Evolutionary conservation across 92 coral and sea anemone species (phyloP).

Genomic region (Bergia puertoricense): DNA sequence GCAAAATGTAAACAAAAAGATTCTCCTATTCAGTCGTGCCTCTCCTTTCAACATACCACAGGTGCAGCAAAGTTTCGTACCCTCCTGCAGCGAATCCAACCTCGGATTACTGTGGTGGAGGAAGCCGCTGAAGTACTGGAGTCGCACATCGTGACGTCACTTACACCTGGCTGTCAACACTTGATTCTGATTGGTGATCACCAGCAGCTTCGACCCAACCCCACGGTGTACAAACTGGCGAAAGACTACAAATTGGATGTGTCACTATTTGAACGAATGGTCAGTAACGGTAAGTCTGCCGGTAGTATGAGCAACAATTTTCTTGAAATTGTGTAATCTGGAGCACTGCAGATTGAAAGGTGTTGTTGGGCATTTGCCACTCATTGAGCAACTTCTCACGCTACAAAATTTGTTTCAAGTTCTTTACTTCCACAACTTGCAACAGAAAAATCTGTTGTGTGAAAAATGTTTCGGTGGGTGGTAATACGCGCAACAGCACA

Average conservation of each 20-base stretch:
- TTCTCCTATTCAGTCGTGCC: neutral
- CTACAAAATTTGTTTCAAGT: too few species aligned
- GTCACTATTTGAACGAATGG: slow-evolving; percentile 92
- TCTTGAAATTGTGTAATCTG: neutral
- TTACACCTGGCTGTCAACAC: slow-evolving; percentile 88
- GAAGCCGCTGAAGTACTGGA: slow-evolving; percentile 97
- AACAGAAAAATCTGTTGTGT: too few species aligned
- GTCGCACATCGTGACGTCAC: slow-evolving; percentile 89
- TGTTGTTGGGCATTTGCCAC: too few species aligned
- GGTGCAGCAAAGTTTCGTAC: slow-evolving; percentile 90
- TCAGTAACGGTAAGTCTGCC: slow-evolving; percentile 30
- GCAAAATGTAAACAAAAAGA: too few species aligned
- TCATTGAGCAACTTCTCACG: too few species aligned
- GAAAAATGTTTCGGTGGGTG: too few species aligned
- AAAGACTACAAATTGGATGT: slow-evolving; percentile 75
- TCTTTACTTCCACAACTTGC: too few species aligned
- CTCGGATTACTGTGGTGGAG: slow-evolving; percentile 87
- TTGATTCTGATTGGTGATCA: slow-evolving; percentile 96
- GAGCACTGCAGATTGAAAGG: neutral
- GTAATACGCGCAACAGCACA: too few species aligned
- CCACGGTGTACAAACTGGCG: slow-evolving; percentile 78
- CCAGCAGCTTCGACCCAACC: slow-evolving; percentile 92
- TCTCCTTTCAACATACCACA: neutral
- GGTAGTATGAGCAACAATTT: too few species aligned
- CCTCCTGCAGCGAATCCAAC: slow-evolving; percentile 71